Base-by-base conservation (phyloP, 2,888 invertebrate species). In the Drosophila testacea region DNA sequence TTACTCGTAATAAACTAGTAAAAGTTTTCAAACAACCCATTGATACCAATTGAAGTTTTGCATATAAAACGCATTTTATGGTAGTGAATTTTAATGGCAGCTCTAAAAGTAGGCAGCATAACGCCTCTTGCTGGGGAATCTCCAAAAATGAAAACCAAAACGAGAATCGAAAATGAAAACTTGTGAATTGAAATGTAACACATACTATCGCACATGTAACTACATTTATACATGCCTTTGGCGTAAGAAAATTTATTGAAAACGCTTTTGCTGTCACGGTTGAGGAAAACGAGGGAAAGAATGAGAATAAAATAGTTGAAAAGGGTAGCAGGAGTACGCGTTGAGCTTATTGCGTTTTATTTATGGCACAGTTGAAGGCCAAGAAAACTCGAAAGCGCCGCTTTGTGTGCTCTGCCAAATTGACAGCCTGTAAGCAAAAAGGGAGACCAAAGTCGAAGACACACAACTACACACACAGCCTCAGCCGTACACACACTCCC, bases 261-360 rank as follows among this genome's bases (percentile, higher is more conserved):
- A 69, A 69, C 57, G 48, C 60, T 79, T 69, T 62, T 61, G 52
- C 44, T 54, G 67, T 42, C 48, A 56, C 13, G 16, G 10, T 10
- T 13, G 27, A n/a, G 16, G 28, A 16, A 39, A 36, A 38, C 55
- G 7, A 4, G 32, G 32, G 32, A 32, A 7, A 22, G 32, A 6
- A 32, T 7, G 32, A 30, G 30, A 56, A 44, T 44, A 46, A 28
- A 59, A 36, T 51, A 52, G 50, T 39, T 27, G 47, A 34, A 62
- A 22, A 27, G 28, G 54, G 64, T 11, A 52, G 51, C 51, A 7
- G 34, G n/a, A 52, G 61, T 13, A 44, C 50, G 42, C 68, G 59
- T 10, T 36, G 52, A 63, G 70, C 76, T 78, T 78, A 78, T 83
- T 82, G 81, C 79, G 74, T 77, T 82, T 82, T 82, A 82, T 82